A percentile compares a stretch with the other conserved stretches of the same genome.
Conservation (phyloP, 2,888 invertebrate species). For the Byasa hedistus region DNA sequence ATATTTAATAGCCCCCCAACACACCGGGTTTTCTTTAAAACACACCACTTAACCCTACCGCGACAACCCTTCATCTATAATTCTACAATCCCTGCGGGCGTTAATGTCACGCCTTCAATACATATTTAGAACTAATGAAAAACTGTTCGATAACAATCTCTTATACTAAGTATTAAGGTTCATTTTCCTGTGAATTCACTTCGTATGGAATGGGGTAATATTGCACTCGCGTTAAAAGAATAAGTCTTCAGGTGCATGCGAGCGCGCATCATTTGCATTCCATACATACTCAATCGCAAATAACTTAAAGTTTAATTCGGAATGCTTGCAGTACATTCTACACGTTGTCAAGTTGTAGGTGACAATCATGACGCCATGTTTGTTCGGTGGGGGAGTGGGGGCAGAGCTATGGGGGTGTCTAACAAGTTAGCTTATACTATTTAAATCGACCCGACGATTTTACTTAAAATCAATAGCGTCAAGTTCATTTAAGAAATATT, state of each 20-base stretch:
- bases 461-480: slow-evolving; percentile 54
- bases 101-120: slow-evolving; percentile 75
- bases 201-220: slow-evolving; percentile 59
- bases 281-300: slow-evolving; percentile 38
- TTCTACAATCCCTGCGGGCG: slow-evolving; percentile 71
- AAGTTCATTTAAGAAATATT: slow-evolving; percentile 58
- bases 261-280: slow-evolving; percentile 30
- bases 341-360: slow-evolving; percentile 60
- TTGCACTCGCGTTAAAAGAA: slow-evolving; percentile 66
- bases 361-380: slow-evolving; percentile 78
- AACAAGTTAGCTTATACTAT: slow-evolving; percentile 70
- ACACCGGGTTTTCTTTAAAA: slow-evolving; percentile 55
- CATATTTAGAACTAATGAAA: slow-evolving; percentile 53
- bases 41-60: slow-evolving; percentile 67
- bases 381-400: slow-evolving; percentile 65
- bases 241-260: slow-evolving; percentile 62
- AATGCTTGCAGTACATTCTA: slow-evolving; percentile 32
- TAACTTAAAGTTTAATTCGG: slow-evolving; percentile 37
- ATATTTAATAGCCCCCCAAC: slow-evolving; percentile 56
- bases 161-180: slow-evolving; percentile 31
- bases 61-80: slow-evolving; percentile 72
- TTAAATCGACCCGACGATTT: slow-evolving; percentile 74
- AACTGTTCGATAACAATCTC: slow-evolving; percentile 36
- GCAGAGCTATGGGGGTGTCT: slow-evolving; percentile 60
- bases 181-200: slow-evolving; percentile 31